Conservation (phyloP, 1,140 invertebrate genomes). For the Popillia japonica region DNA sequence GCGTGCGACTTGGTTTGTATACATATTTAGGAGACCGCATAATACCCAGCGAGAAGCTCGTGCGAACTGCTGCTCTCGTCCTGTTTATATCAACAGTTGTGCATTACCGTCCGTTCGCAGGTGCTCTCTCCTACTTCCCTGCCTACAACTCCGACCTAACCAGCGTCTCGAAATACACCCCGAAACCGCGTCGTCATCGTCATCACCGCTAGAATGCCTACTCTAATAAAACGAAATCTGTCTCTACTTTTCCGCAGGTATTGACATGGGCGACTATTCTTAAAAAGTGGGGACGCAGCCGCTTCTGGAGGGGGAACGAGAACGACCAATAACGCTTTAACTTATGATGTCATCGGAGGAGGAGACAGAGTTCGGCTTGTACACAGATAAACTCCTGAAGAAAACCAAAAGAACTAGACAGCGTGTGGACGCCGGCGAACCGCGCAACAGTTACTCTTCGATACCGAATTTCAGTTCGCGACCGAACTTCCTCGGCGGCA, state of each 20-base stretch:
- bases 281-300: conserved; percentile 57
- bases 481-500: conserved; percentile 81
- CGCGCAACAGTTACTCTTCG: conserved; percentile 89
- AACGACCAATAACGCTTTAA: conserved; percentile 73
- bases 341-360: conserved; percentile 96
- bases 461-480: conserved; percentile 87
- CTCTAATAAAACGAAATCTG: conserved; percentile 31
- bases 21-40: background rate
- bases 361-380: conserved; percentile 87
- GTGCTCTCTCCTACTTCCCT: conserved; percentile 40
- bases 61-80: conserved; percentile 8
- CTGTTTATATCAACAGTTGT: conserved; percentile 56
- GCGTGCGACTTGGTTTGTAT: conserved; percentile 20
- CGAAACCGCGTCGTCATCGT: background rate
- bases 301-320: conserved; percentile 59
- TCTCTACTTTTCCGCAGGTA: conserved; percentile 57
- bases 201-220: background rate
- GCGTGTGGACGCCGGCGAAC: conserved; percentile 93
- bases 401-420: conserved; percentile 90
- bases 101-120: conserved; percentile 44
- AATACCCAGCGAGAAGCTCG: conserved; percentile 6
- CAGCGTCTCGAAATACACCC: conserved; percentile 23
- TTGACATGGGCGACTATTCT: conserved; percentile 62
- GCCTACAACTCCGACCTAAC: conserved; percentile 1
- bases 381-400: conserved; percentile 88